Evolutionary conservation across 2,888 invertebrate species (phyloP).

Genomic region (Achlya flavicornis): DNA sequence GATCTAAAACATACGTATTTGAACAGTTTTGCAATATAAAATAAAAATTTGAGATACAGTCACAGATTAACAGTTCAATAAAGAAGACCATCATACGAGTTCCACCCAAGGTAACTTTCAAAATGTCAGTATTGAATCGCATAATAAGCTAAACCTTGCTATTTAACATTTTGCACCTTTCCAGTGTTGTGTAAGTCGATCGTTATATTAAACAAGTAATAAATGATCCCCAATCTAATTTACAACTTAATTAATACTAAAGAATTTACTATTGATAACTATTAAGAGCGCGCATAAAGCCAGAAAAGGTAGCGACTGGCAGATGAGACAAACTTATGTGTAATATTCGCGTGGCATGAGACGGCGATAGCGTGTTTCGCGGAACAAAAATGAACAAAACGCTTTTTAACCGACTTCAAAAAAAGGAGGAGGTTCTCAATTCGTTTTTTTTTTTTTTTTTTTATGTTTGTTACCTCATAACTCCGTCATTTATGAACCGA

Average conservation of each 20-base stretch:
- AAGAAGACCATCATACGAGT: background rate
- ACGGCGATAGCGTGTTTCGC: too few species aligned
- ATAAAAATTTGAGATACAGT: background rate
- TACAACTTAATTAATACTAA: conserved; percentile 16
- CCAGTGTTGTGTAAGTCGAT: conserved; percentile 27
- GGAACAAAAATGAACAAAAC: too few species aligned
- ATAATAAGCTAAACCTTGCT: conserved; percentile 29
- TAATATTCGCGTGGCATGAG: too few species aligned
- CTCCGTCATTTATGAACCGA: too few species aligned
- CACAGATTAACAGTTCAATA: background rate
- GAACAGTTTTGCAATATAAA: too few species aligned
- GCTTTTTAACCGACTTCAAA: too few species aligned
- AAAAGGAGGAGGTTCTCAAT: too few species aligned
- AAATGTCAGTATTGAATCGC: conserved; percentile 4
- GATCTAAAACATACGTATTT: background rate
- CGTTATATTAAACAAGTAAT: conserved; percentile 20
- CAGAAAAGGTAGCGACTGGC: too few species aligned
- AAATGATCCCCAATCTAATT: conserved; percentile 26
- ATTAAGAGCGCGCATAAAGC: too few species aligned
- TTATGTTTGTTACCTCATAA: too few species aligned
- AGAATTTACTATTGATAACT: background rate
- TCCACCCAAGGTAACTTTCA: conserved; percentile 14
- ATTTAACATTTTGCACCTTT: conserved; percentile 33
- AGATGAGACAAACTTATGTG: too few species aligned
- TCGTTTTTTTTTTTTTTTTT: too few species aligned